Conservation (phyloP, 2,888 invertebrate species). For the Choreutis nemorana region DNA sequence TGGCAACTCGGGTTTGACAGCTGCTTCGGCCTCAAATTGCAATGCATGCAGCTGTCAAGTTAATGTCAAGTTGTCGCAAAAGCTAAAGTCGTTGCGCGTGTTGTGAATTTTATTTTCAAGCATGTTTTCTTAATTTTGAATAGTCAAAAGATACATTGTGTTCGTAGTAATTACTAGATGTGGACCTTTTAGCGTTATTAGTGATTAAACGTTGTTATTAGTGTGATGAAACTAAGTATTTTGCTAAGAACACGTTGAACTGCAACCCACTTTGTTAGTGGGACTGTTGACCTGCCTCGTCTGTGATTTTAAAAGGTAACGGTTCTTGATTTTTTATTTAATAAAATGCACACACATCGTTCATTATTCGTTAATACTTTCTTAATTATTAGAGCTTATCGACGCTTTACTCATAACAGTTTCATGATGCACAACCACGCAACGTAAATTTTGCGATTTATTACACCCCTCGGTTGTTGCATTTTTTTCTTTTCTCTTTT, state of each 20-base stretch:
- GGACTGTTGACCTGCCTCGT: slow-evolving; percentile 46
- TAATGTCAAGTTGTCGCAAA: slow-evolving; percentile 1
- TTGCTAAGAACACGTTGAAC: slow-evolving; percentile 27
- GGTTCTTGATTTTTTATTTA: slow-evolving; percentile 24
- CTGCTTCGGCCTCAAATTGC: slow-evolving; percentile 12
- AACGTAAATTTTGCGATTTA: no score
- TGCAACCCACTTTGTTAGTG: slow-evolving; percentile 50
- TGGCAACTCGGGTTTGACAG: slow-evolving; percentile 14
- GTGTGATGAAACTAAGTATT: slow-evolving; percentile 30
- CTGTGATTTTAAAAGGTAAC: slow-evolving; percentile 59
- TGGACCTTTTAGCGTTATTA: slow-evolving; percentile 27
- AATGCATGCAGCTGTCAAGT: slow-evolving; percentile 5
- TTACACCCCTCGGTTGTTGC: no score
- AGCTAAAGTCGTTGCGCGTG: slow-evolving; percentile 21
- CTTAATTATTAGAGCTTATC: slow-evolving; percentile 5
- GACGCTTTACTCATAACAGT: no score
- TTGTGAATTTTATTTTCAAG: slow-evolving; percentile 48
- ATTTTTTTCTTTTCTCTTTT: no score
- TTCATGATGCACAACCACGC: no score
- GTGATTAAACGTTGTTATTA: slow-evolving; percentile 30
- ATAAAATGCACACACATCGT: not conserved
- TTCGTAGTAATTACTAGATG: slow-evolving; percentile 23
- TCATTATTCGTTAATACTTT: not conserved
- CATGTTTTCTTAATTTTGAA: slow-evolving; percentile 34
- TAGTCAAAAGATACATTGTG: slow-evolving; percentile 25